phyloP scores from a whole-genome alignment of 1,140 invertebrate species.

The Subanguina moxae region DNA sequence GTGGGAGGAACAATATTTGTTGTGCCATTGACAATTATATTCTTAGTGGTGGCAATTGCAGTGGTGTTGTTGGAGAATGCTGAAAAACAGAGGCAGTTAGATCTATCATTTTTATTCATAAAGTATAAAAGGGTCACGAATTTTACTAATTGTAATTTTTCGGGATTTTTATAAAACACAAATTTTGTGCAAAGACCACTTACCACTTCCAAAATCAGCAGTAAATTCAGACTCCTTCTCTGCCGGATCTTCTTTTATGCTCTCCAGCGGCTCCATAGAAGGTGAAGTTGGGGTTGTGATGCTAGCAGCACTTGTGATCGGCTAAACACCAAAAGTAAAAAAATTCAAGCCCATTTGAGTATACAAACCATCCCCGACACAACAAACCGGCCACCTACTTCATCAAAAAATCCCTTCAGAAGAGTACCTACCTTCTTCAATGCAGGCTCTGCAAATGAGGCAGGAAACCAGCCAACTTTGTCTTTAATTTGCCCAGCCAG shows the following conservation, averaged over 20 bases:
- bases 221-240: conserved; percentile 33
- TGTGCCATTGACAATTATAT: neutral
- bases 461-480: conserved; percentile 81
- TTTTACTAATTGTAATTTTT: too few species aligned
- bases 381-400: conserved; percentile 16
- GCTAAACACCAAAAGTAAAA: neutral
- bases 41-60: conserved; percentile 20
- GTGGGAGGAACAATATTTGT: conserved; percentile 5
- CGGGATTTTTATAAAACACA: too few species aligned
- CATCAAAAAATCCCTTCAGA: too few species aligned
- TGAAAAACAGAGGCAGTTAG: conserved; percentile 8
- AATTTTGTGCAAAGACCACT: neutral
- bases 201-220: conserved; percentile 23
- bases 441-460: conserved; percentile 86
- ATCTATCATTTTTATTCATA: too few species aligned
- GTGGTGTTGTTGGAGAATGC: conserved; percentile 15
- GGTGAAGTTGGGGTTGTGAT: conserved; percentile 53
- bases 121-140: too few species aligned
- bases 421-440: conserved; percentile 15
- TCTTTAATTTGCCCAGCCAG: conserved; percentile 72
- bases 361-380: neutral
- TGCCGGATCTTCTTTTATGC: conserved; percentile 49
- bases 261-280: conserved; percentile 49
- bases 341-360: neutral
- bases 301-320: neutral